Percentiles rank a stretch among this genome's conserved stretches.
Conservation (phyloP, 1,140 invertebrate species). For the Chrysomallon squamiferum region DNA sequence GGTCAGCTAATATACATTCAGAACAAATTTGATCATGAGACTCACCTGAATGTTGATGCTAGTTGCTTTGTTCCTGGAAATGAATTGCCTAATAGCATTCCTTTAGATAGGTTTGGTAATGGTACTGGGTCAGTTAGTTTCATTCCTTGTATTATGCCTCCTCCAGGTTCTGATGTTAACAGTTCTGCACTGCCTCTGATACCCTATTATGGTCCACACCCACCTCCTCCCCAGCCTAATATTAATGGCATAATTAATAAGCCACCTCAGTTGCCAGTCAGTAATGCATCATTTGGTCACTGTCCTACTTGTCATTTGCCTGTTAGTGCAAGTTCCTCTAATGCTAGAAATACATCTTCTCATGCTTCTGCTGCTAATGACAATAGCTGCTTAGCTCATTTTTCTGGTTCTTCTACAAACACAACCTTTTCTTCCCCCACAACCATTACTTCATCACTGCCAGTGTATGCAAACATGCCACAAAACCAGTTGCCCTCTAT, state of each 20-base stretch:
- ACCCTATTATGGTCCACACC: not conserved
- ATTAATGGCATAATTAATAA: no score
- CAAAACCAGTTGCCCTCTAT: not conserved
- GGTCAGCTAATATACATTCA: slow-evolving; percentile 55
- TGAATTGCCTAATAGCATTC: not conserved
- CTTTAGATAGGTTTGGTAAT: slow-evolving; percentile 1
- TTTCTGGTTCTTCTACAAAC: no score
- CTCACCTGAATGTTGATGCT: slow-evolving; percentile 37
- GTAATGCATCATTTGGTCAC: no score
- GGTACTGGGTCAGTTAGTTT: not conserved
- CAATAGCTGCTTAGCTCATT: no score
- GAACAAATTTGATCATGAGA: slow-evolving; percentile 21
- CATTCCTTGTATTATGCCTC: not conserved
- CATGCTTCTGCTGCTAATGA: no score
- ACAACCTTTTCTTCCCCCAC: no score
- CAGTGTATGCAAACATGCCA: no score
- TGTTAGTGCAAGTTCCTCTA: no score
- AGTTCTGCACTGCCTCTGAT: not conserved
- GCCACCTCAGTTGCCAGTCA: no score
- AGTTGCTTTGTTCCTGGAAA: slow-evolving; percentile 45
- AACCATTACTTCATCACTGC: no score
- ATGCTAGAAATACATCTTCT: no score
- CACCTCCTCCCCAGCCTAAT: not conserved
- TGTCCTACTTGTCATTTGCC: no score
- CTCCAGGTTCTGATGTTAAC: not conserved